Base-by-base conservation (phyloP, 2,113 vertebrate genomes). In the Lagopus muta region DNA sequence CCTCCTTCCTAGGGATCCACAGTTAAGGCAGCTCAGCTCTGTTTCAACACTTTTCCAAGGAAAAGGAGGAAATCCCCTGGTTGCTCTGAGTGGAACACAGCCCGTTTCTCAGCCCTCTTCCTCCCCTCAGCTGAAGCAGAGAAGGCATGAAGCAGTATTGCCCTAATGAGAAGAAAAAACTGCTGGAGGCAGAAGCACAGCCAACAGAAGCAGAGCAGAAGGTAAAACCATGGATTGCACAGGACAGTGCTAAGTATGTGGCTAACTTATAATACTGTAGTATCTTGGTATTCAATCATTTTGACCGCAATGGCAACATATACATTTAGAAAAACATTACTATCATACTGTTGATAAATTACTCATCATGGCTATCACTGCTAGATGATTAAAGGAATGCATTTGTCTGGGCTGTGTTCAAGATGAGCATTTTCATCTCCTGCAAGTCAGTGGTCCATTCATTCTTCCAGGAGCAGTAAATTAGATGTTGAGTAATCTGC, bases 391-490 rank as follows among this genome's bases (percentile, higher is more conserved):
- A 79, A 92, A 86, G 40, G 25, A 84, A 87, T 27, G 27, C 14
- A 14, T 92, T 92, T 82, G 40, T 85, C 79, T 42, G 36, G 48
- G 58, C 57, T 88, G n/a, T 77, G 64, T 32, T 86, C 50, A 79
- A 47, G 82, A 75, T 10, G 62, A 85, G 20, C 58, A n/a, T 73
- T 79, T 82, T 87, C 85, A 91, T 84, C 74, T 87, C 78, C 36
- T 70, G 62, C 18, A 64, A 94, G 48, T 52, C 82, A 79, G 87
- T 65, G 48, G 87, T 85, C 81, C 78, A 54, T 82, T 92, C 67
- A 21, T 91, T 87, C 67, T 45, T 82, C 67, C 40, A 76, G 58
- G 62, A 94, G 71, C 55, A 45, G 54, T 47, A 86, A 84, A 79
- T 28, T 25, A 48, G 48, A 30, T 76, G 43, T 74, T 94, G 73